phyloP scores from a whole-genome alignment of 2,797 vertebrate species.

The Oophaga sylvatica region DNA sequence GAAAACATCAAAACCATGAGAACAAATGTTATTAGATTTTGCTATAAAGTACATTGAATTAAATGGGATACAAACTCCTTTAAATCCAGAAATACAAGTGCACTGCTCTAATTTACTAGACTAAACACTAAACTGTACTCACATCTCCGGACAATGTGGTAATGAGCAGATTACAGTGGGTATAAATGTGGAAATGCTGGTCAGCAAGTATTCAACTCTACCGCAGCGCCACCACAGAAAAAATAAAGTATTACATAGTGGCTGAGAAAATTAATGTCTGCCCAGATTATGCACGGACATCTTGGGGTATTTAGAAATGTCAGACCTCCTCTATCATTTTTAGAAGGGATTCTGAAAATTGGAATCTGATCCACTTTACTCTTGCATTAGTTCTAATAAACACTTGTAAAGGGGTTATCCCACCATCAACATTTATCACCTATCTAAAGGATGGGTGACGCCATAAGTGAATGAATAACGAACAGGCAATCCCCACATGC shows the following conservation, averaged over 20 bases:
- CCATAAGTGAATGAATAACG: too few species aligned
- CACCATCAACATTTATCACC: too few species aligned
- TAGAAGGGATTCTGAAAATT: not conserved
- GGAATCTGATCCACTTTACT: not conserved
- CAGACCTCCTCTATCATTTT: not conserved
- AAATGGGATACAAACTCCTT: not conserved
- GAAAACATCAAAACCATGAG: not conserved
- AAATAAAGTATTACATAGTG: too few species aligned
- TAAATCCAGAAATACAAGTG: not conserved
- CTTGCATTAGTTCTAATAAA: not conserved
- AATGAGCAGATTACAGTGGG: not conserved
- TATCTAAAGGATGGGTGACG: too few species aligned
- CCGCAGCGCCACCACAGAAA: not conserved
- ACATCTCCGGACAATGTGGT: not conserved
- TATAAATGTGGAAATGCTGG: too few species aligned
- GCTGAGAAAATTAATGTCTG: too few species aligned
- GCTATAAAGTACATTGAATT: not conserved
- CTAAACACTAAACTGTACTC: not conserved
- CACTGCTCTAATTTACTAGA: not conserved
- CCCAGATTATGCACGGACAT: too few species aligned
- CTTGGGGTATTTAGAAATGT: not conserved
- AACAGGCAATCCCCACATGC: too few species aligned
- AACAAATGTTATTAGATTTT: slow-evolving; percentile 3
- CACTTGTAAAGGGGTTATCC: not conserved
- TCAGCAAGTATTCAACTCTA: not conserved